Evolutionary conservation across 2,888 invertebrate species (phyloP).

Genomic region (Eupithecia pulchellata): DNA sequence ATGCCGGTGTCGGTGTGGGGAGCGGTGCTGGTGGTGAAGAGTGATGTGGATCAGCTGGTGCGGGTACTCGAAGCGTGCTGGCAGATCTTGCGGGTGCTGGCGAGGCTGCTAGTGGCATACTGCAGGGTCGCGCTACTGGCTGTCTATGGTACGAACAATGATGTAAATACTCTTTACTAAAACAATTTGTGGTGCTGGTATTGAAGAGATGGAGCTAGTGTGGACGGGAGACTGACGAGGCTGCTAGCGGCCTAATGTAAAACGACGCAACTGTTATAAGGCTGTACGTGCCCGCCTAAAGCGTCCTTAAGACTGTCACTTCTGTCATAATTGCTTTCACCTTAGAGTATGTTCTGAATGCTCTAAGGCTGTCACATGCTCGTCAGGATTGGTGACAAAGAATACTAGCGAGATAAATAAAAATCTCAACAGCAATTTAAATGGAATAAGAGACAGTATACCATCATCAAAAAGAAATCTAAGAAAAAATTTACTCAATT

Average conservation of each 20-base stretch:
- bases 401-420: too few species aligned
- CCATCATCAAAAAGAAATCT: background rate
- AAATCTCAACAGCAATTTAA: too few species aligned
- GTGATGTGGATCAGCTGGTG: slow-evolving; percentile 78
- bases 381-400: too few species aligned
- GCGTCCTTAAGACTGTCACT: too few species aligned
- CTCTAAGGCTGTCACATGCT: too few species aligned
- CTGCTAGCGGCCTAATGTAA: slow-evolving; percentile 74
- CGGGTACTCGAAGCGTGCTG: slow-evolving; percentile 83
- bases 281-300: too few species aligned
- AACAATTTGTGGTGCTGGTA: slow-evolving; percentile 61
- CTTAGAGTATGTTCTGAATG: too few species aligned
- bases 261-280: too few species aligned
- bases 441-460: background rate
- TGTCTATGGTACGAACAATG: slow-evolving; percentile 56
- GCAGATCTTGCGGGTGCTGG: slow-evolving; percentile 78
- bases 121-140: slow-evolving; percentile 69
- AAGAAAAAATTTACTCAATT: too few species aligned
- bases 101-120: slow-evolving; percentile 73
- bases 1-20: slow-evolving; percentile 63
- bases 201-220: slow-evolving; percentile 72
- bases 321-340: too few species aligned
- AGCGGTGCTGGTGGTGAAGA: slow-evolving; percentile 63
- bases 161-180: background rate
- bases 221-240: slow-evolving; percentile 70